Base-by-base conservation (phyloP, 2,888 invertebrate genomes). In the Synergus laeviventris region DNA sequence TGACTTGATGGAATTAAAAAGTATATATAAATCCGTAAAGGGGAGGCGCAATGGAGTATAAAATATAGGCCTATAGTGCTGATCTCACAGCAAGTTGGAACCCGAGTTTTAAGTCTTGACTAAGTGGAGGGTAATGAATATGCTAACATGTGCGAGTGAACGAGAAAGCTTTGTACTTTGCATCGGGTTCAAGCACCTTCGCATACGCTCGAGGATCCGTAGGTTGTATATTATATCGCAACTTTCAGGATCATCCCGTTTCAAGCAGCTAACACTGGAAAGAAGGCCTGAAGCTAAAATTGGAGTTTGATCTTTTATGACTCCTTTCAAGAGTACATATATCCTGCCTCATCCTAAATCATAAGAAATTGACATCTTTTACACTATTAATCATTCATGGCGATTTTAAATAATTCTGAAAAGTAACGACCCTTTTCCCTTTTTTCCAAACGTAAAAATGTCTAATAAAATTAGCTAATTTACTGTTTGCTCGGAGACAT, bases 121-220 rank as follows among this genome's bases (percentile, higher is more conserved):
- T 86, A 88, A 89, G 89, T 87, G 86, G 85, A 84, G 85, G 84
- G 85, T 88, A 88, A 89, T 89, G 88, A 89, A 89, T 89, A 89
- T 88, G 89, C 88, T 88, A 90, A 90, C 89, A 88, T 88, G 88
- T 87, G 86, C 85, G 85, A 87, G 85, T 82, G 86, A 83, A 82
- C 84, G 85, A 87, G 85, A 85, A 86, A 86, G 87, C 87, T 89
- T 89, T 88, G 87, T 88, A 84, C 85, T 86, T 82, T 78, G 84
- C 86, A 86, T 87, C 83, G 85, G 83, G 86, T 88, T 86, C 87
- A 87, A 86, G 88, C 84, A 87, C 81, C 76, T 64, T 73, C 62
- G 42, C 60, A 70, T 45, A 54, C 49, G 73, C 73, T 60, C 61
- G 49, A 66, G 60, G 74, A 76, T 76, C 54, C 62, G 36, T 24